Evolutionary conservation across 2,888 invertebrate genomes (phyloP).

Genomic region (Acleris emargana): DNA sequence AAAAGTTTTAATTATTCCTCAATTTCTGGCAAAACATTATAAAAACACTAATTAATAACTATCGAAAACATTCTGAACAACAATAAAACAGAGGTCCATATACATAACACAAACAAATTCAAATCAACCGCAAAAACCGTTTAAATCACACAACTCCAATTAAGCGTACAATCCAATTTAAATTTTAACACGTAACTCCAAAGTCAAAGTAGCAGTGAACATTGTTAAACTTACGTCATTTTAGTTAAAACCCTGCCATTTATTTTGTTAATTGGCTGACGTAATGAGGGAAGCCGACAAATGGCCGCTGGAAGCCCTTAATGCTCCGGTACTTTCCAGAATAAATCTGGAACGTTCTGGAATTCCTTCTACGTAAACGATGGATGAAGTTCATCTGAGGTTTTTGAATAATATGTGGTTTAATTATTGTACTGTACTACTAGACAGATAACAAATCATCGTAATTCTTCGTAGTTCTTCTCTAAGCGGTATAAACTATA

Average conservation of each 20-base stretch:
- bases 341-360: neutral
- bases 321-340: neutral
- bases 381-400: too few relatives aligned
- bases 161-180: neutral
- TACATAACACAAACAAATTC: too few relatives aligned
- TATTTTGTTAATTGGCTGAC: constrained; percentile 4
- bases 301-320: neutral
- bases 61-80: too few relatives aligned
- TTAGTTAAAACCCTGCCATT: neutral
- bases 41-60: too few relatives aligned
- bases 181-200: neutral
- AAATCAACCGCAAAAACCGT: neutral
- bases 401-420: too few relatives aligned
- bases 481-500: too few relatives aligned
- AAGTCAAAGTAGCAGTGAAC: neutral
- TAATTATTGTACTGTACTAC: too few relatives aligned
- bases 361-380: neutral
- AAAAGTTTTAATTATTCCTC: too few relatives aligned
- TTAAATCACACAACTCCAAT: neutral
- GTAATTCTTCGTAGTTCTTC: too few relatives aligned
- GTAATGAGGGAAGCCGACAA: constrained; percentile 7
- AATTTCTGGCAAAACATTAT: too few relatives aligned
- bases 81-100: too few relatives aligned
- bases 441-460: too few relatives aligned
- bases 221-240: neutral